Evolutionary conservation across 2,888 invertebrate species (phyloP).

Genomic region (Caenorhabditis sp.): DNA sequence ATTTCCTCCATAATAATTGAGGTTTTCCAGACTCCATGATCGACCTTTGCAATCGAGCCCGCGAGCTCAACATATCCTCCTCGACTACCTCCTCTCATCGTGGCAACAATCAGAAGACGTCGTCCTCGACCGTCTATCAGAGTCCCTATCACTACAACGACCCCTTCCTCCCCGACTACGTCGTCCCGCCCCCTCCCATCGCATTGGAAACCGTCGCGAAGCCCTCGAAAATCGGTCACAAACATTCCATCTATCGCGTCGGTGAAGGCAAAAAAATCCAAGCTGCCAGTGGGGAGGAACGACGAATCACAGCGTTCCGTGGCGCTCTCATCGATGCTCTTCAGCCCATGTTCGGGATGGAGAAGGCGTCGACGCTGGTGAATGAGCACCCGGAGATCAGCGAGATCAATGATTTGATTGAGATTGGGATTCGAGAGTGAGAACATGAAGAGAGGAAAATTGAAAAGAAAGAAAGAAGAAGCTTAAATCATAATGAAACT

Average conservation of each 20-base stretch:
- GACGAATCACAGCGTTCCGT: slow-evolving; percentile 13
- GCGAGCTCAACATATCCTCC: slow-evolving; percentile 38
- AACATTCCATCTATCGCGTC: slow-evolving; percentile 60
- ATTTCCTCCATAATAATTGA: background rate
- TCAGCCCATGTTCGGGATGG: slow-evolving; percentile 45
- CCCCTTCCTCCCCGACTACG: slow-evolving; percentile 62
- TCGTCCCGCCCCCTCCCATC: slow-evolving; percentile 54
- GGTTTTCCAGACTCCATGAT: slow-evolving; percentile 36
- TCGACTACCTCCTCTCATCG: background rate
- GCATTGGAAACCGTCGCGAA: slow-evolving; percentile 27
- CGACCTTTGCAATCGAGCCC: slow-evolving; percentile 50
- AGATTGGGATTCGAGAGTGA: slow-evolving; percentile 32
- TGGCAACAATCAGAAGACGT: slow-evolving; percentile 3
- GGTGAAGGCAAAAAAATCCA: slow-evolving; percentile 32
- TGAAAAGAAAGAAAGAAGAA: background rate
- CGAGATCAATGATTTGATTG: slow-evolving; percentile 50
- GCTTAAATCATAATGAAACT: background rate
- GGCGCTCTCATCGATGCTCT: slow-evolving; percentile 41
- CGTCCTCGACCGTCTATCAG: slow-evolving; percentile 8
- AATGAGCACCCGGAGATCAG: slow-evolving; percentile 23
- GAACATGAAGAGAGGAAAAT: background rate
- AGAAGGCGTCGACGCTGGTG: slow-evolving; percentile 36
- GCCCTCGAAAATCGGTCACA: slow-evolving; percentile 51
- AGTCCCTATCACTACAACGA: slow-evolving; percentile 56
- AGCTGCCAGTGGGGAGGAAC: background rate